Percentiles rank a stretch among this genome's conserved stretches.
Evolutionary conservation across 2,888 invertebrate genomes (phyloP).

Genomic region (Clanis bilineata): DNA sequence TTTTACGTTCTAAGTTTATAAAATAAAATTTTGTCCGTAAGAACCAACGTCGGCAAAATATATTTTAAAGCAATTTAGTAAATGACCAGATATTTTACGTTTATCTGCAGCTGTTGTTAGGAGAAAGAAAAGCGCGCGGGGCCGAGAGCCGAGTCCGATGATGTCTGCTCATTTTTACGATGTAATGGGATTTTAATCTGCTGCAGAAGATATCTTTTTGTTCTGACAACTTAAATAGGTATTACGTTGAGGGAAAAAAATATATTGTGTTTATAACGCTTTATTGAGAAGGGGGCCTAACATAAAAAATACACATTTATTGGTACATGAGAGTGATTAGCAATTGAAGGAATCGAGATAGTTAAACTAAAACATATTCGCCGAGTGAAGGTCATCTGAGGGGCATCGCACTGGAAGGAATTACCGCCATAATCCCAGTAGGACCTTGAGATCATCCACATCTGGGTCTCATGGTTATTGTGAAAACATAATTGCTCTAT

Average conservation of each 20-base stretch:
- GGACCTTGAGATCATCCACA: too few species aligned
- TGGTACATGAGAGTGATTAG: too few species aligned
- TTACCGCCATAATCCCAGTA: too few species aligned
- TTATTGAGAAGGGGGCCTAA: too few species aligned
- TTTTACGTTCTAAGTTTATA: background rate
- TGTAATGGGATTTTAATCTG: conserved; percentile 5
- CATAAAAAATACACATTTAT: too few species aligned
- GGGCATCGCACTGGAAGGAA: too few species aligned
- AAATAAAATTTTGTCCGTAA: background rate
- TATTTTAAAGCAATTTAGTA: conserved; percentile 3
- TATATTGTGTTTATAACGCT: background rate
- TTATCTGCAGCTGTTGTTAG: background rate
- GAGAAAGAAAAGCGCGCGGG: background rate
- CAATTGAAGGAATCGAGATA: too few species aligned
- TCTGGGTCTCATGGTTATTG: too few species aligned
- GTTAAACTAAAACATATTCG: too few species aligned
- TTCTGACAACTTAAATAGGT: background rate
- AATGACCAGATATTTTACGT: background rate
- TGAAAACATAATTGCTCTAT: too few species aligned
- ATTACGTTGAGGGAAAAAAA: background rate
- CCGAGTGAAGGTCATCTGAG: too few species aligned
- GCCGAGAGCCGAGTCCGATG: background rate
- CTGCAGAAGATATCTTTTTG: background rate
- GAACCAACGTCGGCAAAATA: background rate
- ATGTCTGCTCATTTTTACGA: background rate